Evolutionary conservation across 2,888 invertebrate genomes (phyloP).

Genomic region (Apoderus coryli): DNA sequence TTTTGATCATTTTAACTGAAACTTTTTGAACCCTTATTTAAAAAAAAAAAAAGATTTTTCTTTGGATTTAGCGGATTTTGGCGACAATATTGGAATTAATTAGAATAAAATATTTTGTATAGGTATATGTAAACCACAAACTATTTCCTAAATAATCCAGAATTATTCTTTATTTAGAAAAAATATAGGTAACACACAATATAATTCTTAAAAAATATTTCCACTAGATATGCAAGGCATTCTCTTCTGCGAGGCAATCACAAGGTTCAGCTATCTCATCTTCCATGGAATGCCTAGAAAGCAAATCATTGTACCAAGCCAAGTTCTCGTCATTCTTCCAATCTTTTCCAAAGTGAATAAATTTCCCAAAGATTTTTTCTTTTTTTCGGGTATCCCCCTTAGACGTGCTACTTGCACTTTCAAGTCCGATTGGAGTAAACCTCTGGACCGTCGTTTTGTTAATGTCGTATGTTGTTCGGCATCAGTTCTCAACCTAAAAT

Average conservation of each 20-base stretch:
- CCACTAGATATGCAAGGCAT: conserved; percentile 9
- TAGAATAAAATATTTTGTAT: no score
- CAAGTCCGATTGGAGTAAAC: conserved; percentile 9
- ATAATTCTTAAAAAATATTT: not conserved
- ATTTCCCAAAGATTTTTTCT: conserved; percentile 6
- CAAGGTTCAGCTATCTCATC: conserved; percentile 8
- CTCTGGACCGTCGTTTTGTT: conserved; percentile 5
- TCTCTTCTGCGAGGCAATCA: conserved; percentile 10
- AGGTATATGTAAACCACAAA: no score
- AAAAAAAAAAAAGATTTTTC: not conserved
- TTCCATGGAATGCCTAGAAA: conserved; percentile 10
- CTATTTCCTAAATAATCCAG: not conserved
- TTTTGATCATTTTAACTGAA: conserved; percentile 1
- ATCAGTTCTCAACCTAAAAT: conserved; percentile 4
- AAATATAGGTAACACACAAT: conserved; percentile 1
- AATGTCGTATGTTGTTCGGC: conserved; percentile 4
- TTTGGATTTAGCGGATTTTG: conserved; percentile 3
- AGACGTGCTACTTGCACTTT: conserved; percentile 6
- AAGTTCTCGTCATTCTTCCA: conserved; percentile 10
- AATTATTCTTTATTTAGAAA: not conserved
- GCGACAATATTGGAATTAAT: no score
- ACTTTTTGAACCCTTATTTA: not conserved
- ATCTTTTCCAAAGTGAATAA: conserved; percentile 10
- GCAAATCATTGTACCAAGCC: conserved; percentile 12
- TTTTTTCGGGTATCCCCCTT: conserved; percentile 7